Evolutionary conservation across 2,797 vertebrate genomes (phyloP).

Genomic region (Lutjanus campechanus): DNA sequence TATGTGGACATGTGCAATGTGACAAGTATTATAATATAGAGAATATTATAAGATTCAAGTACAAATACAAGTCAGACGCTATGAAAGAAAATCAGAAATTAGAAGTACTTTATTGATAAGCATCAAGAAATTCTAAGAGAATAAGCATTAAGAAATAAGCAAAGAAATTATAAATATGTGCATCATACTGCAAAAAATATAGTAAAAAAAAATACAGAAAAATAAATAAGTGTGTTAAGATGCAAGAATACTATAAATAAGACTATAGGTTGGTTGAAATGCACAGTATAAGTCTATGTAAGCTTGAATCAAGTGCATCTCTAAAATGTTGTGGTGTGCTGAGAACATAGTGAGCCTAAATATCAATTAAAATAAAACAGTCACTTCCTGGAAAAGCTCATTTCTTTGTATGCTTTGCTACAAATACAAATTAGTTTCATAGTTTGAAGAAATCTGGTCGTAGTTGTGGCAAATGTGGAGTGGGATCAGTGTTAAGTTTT

Average conservation of each 20-base stretch:
- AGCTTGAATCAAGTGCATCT: not conserved
- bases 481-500: conserved; percentile 28
- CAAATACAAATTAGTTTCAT: not conserved
- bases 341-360: not conserved
- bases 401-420: not conserved
- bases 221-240: too few relatives aligned
- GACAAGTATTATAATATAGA: not conserved
- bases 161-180: too few relatives aligned
- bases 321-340: not conserved
- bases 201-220: too few relatives aligned
- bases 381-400: not conserved
- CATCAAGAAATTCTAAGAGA: too few relatives aligned
- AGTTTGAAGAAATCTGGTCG: conserved; percentile 29
- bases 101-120: too few relatives aligned
- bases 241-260: too few relatives aligned
- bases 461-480: conserved; percentile 32
- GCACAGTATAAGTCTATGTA: not conserved
- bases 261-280: too few relatives aligned
- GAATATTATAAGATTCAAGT: not conserved
- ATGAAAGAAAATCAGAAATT: too few relatives aligned
- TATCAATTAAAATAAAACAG: too few relatives aligned
- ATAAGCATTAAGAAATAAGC: too few relatives aligned
- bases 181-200: too few relatives aligned
- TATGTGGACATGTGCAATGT: not conserved
- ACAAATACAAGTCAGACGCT: not conserved